These are phyloP conservation scores for Protula sp. DNA, from an alignment of 2,888 invertebrate species.

Conservation along the genomic window DNA sequence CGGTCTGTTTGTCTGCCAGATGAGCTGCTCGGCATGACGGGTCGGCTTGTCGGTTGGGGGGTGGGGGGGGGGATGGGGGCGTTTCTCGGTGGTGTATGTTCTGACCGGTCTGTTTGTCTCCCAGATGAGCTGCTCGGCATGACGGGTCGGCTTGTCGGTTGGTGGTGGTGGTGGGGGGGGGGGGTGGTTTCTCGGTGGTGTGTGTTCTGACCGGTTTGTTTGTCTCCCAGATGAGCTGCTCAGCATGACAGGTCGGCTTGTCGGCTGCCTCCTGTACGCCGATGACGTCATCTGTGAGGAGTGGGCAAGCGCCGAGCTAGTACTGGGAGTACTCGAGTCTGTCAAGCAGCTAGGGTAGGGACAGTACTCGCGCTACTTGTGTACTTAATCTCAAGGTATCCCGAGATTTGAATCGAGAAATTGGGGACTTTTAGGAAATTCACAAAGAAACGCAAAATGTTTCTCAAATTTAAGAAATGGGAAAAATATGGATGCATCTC, in stretches of 20 bases:
- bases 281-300: slow-evolving; percentile 37
- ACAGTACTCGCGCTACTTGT: no score
- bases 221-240: slow-evolving; percentile 50
- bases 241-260: slow-evolving; percentile 36
- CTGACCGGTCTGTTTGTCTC: no score
- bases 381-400: no score
- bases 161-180: slow-evolving; percentile 38
- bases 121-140: slow-evolving; percentile 47
- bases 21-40: slow-evolving; percentile 44
- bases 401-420: no score
- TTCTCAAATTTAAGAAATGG: no score
- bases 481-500: no score
- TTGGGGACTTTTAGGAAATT: no score
- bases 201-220: no score
- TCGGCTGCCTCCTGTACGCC: slow-evolving; percentile 38
- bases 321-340: slow-evolving; percentile 38
- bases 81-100: no score
- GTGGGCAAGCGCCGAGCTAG: slow-evolving; percentile 38
- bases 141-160: slow-evolving; percentile 37
- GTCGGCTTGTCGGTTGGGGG: slow-evolving; percentile 38
- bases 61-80: slow-evolving; percentile 36
- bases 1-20: no score
- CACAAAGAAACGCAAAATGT: no score
- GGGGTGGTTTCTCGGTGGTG: no score
- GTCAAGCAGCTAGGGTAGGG: slow-evolving; percentile 42